Percentiles rank a stretch among this genome's conserved stretches.
Evolutionary conservation across 2,113 vertebrate genomes (phyloP).

Genomic region (Leiothrix lutea): DNA sequence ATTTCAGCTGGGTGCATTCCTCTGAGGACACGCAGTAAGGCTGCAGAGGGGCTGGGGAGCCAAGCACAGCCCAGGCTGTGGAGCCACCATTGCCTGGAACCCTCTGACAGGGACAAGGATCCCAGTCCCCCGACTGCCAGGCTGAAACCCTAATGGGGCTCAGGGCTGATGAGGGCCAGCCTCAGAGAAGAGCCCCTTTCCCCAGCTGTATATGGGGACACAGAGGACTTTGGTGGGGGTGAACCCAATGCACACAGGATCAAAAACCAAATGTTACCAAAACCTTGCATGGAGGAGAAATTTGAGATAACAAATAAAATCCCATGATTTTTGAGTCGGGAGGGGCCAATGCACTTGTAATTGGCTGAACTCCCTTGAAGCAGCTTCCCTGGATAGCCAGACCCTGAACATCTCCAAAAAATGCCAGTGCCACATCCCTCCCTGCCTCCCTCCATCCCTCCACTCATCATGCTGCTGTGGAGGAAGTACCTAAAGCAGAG

Average conservation of each 20-base stretch:
- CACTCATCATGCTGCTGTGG: background rate
- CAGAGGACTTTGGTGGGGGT: background rate
- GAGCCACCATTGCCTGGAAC: fast-evolving
- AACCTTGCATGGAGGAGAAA: background rate
- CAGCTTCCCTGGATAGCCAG: background rate
- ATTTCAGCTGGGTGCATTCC: background rate
- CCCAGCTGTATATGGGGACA: background rate
- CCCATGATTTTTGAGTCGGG: fast-evolving
- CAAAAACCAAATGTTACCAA: background rate
- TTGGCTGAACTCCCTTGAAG: background rate
- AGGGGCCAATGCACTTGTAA: background rate
- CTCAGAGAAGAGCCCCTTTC: background rate
- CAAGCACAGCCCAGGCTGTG: background rate
- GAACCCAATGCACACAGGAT: background rate
- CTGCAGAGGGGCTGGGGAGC: background rate
- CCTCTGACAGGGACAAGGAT: background rate
- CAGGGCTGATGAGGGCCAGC: background rate
- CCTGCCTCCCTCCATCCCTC: background rate
- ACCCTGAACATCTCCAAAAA: background rate
- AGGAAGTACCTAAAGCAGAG: background rate
- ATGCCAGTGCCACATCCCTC: background rate
- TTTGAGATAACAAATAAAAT: background rate
- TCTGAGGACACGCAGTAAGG: background rate
- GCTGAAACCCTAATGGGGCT: background rate
- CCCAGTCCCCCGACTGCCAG: fast-evolving